phyloP scores from a whole-genome alignment of 2,113 vertebrate species.

The Chaetorhynchus papuensis region DNA sequence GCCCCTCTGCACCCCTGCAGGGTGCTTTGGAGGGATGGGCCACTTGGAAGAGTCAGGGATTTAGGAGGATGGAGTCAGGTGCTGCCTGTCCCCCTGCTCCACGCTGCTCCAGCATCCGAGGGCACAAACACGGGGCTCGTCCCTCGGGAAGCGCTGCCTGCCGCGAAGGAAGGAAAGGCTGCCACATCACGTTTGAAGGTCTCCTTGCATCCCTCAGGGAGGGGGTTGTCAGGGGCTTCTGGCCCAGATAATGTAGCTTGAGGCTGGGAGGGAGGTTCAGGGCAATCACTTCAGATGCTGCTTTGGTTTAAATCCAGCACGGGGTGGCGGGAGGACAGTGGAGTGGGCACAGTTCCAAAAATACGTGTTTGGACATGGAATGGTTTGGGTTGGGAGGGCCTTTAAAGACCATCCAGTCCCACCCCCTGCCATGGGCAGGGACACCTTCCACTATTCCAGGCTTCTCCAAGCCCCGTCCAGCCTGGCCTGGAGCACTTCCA shows the following conservation, averaged over 20 bases:
- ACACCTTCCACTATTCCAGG: not conserved
- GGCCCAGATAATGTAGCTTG: not conserved
- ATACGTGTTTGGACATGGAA: too few species aligned
- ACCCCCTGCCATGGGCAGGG: not conserved
- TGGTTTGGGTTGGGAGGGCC: not conserved
- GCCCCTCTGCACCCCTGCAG: not conserved
- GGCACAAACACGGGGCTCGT: not conserved
- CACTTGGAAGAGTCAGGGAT: not conserved
- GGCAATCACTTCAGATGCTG: not conserved
- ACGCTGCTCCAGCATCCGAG: not conserved
- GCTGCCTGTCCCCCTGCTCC: not conserved
- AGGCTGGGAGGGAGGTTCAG: not conserved
- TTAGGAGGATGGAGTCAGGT: not conserved
- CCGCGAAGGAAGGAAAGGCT: not conserved
- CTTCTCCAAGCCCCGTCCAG: not conserved
- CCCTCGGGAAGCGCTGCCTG: not conserved
- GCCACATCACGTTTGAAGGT: not conserved
- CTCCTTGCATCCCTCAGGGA: not conserved
- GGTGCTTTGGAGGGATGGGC: not conserved
- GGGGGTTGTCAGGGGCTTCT: not conserved
- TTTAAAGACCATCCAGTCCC: not conserved
- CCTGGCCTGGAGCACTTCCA: not conserved
- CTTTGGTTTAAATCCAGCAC: not conserved
- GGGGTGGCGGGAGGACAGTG: not conserved
- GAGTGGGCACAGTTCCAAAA: not conserved